Evolutionary conservation across 2,797 vertebrate genomes (phyloP), one percentile per base, ranked within the genome.

Genomic region (Psittacula echo): DNA sequence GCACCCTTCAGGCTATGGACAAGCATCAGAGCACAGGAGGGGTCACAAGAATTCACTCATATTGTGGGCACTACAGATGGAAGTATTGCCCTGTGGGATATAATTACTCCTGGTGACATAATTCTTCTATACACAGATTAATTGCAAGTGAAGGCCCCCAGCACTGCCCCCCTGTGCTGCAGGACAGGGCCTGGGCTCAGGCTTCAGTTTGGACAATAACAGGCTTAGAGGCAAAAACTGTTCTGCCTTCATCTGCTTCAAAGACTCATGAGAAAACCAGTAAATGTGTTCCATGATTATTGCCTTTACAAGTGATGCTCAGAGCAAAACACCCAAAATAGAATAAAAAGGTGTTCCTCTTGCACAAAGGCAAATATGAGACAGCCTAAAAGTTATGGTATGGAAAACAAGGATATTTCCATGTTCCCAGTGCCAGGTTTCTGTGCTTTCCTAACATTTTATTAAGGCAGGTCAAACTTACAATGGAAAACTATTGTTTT

Each of bases 81-180:
- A 67, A 44, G 15, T 2, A 24, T 6, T 50, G 51, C 37, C 20
- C 16, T 14, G 22, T 39, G 45, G 9, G 29, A 14, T 71, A 10
- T 3, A 34, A 51, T 60, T 58, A 16, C 29, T 58, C 13, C 27
- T 58, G 10, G 62, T 79, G 23, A 51, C 6, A 26, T 4, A 51
- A 26, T 54, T 68, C 29, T 45, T 21, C 11, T 4, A 0, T 5
- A 27, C 6, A n/a, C 26, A 62, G 58, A 50, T 60, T 3, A 42
- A 39, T 7, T 8, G 9, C 29, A 67, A 47, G 34, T 1, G 4
- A 62, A 71, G 21, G n/a, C 26, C 9, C 51, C 58, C 58, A 48
- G 68, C 37, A 30, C 34, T 27, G 8, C 13, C 42, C 4, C 15
- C 1, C 0, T 7, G 34, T 19, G n/a, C 65, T 44, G 50, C 3